phyloP scores from a whole-genome alignment of 1,140 invertebrate genomes.

The Mya arenaria region DNA sequence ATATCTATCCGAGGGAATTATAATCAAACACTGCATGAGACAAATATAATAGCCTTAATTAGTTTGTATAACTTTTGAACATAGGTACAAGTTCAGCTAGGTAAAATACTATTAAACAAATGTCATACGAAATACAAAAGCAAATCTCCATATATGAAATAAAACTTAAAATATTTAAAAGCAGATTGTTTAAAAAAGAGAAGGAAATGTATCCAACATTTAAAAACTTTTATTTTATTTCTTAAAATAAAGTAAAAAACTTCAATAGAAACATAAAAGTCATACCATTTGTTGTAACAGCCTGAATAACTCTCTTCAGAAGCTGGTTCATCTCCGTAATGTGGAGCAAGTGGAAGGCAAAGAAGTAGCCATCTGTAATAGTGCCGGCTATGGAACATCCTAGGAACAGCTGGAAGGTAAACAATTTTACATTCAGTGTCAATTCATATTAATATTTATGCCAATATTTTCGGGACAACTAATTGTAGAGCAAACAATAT shows the following conservation, averaged over 20 bases:
- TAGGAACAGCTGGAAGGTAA: constrained; percentile 72
- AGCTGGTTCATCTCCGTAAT: constrained; percentile 75
- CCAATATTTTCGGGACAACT: not conserved
- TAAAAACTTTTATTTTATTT: too few relatives aligned
- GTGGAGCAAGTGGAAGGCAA: constrained; percentile 78
- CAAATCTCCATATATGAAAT: too few relatives aligned
- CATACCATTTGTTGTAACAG: constrained; percentile 78
- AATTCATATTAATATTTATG: not conserved
- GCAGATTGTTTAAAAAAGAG: too few relatives aligned
- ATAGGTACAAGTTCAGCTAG: too few relatives aligned
- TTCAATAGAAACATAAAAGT: constrained; percentile 3
- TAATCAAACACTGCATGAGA: too few relatives aligned
- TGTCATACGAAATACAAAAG: too few relatives aligned
- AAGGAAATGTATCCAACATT: not conserved
- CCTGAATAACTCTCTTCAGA: constrained; percentile 74
- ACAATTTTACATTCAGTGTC: not conserved
- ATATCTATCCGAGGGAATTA: too few relatives aligned
- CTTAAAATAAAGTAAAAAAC: too few relatives aligned
- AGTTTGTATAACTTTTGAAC: too few relatives aligned
- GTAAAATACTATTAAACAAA: too few relatives aligned
- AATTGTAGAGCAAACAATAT: not conserved
- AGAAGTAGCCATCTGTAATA: constrained; percentile 76
- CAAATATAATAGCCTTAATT: too few relatives aligned
- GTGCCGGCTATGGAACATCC: constrained; percentile 73
- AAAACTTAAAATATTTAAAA: too few relatives aligned